Percentiles rank a stretch among this genome's conserved stretches.
Evolutionary conservation across 1,140 invertebrate species (phyloP).

Genomic region (Pseudomyrmex dendroicus): DNA sequence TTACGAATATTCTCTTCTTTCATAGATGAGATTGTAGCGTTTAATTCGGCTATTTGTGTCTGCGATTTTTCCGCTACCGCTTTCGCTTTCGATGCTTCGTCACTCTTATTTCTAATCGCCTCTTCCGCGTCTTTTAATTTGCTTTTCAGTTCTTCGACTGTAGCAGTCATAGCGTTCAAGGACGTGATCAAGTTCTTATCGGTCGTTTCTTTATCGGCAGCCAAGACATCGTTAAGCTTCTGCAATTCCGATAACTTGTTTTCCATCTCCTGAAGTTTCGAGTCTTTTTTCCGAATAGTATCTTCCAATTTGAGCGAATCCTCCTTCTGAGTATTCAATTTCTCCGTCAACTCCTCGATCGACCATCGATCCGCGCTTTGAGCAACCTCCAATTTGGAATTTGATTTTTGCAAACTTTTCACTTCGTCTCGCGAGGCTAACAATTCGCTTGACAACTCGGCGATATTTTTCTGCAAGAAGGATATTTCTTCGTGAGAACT

Average conservation of each 20-base stretch:
- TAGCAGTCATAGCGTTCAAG: conserved; percentile 47
- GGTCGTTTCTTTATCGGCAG: conserved; percentile 57
- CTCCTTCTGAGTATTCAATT: conserved; percentile 61
- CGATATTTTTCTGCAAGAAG: conserved; percentile 80
- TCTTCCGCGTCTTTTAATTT: conserved; percentile 63
- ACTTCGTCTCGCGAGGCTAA: conserved; percentile 82
- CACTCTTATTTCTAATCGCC: conserved; percentile 53
- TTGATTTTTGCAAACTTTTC: conserved; percentile 83
- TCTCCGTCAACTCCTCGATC: conserved; percentile 72
- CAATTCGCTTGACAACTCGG: conserved; percentile 82
- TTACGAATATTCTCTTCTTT: conserved; percentile 56
- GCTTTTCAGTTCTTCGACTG: conserved; percentile 68
- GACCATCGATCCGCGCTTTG: conserved; percentile 68
- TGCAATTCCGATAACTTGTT: conserved; percentile 70
- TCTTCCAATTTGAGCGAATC: conserved; percentile 65
- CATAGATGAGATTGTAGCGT: conserved; percentile 43
- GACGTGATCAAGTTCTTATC: conserved; percentile 66
- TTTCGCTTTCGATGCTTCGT: conserved; percentile 62
- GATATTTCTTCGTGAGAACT: conserved; percentile 79
- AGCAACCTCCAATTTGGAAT: conserved; percentile 84
- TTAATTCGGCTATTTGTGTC: conserved; percentile 60
- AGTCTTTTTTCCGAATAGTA: conserved; percentile 67
- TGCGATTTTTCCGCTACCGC: conserved; percentile 61
- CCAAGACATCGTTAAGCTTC: conserved; percentile 75
- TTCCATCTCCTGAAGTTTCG: conserved; percentile 66